Evolutionary conservation across 2,113 vertebrate genomes (phyloP).

Genomic region (Labeo catla): DNA sequence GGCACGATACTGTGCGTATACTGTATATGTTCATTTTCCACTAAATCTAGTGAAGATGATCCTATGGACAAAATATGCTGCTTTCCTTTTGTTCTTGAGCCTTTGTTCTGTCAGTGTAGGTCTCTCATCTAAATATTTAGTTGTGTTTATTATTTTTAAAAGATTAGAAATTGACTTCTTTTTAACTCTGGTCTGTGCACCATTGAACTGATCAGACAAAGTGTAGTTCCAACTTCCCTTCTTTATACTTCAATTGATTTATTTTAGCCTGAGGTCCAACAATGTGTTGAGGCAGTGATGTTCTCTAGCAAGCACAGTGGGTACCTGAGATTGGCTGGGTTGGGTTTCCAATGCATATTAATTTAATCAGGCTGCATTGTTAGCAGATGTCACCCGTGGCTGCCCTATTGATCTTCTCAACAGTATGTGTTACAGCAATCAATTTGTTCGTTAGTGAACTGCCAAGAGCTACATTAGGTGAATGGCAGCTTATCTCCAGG

Average conservation of each 20-base stretch:
- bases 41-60: background rate
- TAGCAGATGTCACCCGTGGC: constrained; percentile 73
- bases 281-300: constrained; percentile 50
- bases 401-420: constrained; percentile 68
- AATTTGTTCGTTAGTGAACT: constrained; percentile 69
- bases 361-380: constrained; percentile 73
- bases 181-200: constrained; percentile 1
- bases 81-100: background rate
- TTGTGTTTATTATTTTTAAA: constrained; percentile 8
- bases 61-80: background rate
- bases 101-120: background rate
- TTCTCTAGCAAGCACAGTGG: constrained; percentile 39
- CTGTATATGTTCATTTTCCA: background rate
- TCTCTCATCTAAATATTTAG: constrained; percentile 3
- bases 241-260: constrained; percentile 21
- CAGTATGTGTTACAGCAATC: constrained; percentile 70
- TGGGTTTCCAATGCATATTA: constrained; percentile 67
- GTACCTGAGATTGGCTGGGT: constrained; percentile 57
- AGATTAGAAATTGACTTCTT: background rate
- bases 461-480: constrained; percentile 59
- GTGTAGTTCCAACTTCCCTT: constrained; percentile 17
- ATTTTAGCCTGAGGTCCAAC: constrained; percentile 45
- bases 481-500: constrained; percentile 59
- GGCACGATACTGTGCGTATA: no score
- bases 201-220: background rate